These are phyloP conservation scores for Acrobasis repandana DNA, from an alignment of 2,888 invertebrate genomes.

Conservation along the genomic window DNA sequence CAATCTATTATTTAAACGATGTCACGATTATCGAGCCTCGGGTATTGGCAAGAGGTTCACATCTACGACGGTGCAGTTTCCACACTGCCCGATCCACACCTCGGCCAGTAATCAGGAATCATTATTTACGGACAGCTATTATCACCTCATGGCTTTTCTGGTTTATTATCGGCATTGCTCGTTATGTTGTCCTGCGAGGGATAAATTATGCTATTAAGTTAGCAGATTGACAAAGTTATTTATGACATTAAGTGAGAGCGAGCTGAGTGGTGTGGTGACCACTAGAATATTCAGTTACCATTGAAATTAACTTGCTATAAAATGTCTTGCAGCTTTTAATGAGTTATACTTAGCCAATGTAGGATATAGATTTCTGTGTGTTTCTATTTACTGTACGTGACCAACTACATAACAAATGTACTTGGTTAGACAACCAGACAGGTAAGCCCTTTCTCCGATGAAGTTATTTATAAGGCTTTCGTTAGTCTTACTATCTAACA, in stretches of 20 bases:
- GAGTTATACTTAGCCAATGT: neutral
- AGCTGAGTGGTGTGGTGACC: slow-evolving; percentile 70
- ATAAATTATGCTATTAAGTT: slow-evolving; percentile 83
- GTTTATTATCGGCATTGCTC: slow-evolving; percentile 81
- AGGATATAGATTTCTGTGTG: too few relatives aligned
- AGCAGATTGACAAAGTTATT: slow-evolving; percentile 83
- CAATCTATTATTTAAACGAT: slow-evolving; percentile 42
- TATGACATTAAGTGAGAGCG: slow-evolving; percentile 76
- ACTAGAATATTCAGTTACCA: slow-evolving; percentile 49
- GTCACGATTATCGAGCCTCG: slow-evolving; percentile 32
- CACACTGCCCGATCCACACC: slow-evolving; percentile 64
- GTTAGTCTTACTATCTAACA: too few relatives aligned
- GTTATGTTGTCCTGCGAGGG: slow-evolving; percentile 80
- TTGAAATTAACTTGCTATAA: slow-evolving; percentile 32
- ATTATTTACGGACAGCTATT: slow-evolving; percentile 82
- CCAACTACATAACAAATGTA: too few relatives aligned
- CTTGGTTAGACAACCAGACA: too few relatives aligned
- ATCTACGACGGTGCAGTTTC: slow-evolving; percentile 28
- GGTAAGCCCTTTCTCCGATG: too few relatives aligned
- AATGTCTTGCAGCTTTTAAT: slow-evolving; percentile 26
- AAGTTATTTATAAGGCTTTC: too few relatives aligned
- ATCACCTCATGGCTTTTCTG: slow-evolving; percentile 82
- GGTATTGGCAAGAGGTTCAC: slow-evolving; percentile 35
- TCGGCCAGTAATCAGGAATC: slow-evolving; percentile 78
- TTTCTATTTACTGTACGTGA: too few relatives aligned